A percentile compares a stretch with the other conserved stretches of the same genome.
Conservation (phyloP, 2,888 invertebrate species). For the Enchytraeus crypticus region DNA sequence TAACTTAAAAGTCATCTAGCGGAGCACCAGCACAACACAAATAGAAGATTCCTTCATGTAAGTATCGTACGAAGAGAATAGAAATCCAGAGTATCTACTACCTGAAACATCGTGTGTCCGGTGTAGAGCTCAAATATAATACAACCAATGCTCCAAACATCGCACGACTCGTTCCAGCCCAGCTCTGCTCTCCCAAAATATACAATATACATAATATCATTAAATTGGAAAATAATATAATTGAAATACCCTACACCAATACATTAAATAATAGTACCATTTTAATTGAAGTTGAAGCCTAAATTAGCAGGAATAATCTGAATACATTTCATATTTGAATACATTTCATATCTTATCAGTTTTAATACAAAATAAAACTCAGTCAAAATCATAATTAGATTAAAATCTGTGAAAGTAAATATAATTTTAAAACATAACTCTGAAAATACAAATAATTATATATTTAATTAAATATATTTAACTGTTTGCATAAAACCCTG, state of each 20-base stretch:
- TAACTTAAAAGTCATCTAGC: too few species aligned
- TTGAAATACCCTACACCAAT: too few species aligned
- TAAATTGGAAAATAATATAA: not conserved
- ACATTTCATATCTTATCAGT: not conserved
- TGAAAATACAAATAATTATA: too few species aligned
- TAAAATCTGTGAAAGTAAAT: too few species aligned
- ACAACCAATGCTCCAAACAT: slow-evolving; percentile 99
- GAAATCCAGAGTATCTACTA: too few species aligned
- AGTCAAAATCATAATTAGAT: not conserved
- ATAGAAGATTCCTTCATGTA: too few species aligned
- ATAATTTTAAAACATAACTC: too few species aligned
- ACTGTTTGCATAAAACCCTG: too few species aligned
- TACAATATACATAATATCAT: not conserved
- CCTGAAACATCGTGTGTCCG: slow-evolving; percentile 88
- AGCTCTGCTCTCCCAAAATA: slow-evolving; percentile 68
- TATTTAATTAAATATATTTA: too few species aligned
- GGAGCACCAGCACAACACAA: too few species aligned
- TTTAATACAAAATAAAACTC: not conserved
- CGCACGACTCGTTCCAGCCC: slow-evolving; percentile 98
- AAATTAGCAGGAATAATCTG: not conserved
- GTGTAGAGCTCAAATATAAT: slow-evolving; percentile 97
- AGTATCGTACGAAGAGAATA: too few species aligned
- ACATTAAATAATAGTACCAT: not conserved
- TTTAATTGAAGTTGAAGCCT: not conserved
- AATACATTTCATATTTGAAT: not conserved